Base-by-base conservation (phyloP, 2,888 invertebrate species). In the Flexamia atlantica region DNA sequence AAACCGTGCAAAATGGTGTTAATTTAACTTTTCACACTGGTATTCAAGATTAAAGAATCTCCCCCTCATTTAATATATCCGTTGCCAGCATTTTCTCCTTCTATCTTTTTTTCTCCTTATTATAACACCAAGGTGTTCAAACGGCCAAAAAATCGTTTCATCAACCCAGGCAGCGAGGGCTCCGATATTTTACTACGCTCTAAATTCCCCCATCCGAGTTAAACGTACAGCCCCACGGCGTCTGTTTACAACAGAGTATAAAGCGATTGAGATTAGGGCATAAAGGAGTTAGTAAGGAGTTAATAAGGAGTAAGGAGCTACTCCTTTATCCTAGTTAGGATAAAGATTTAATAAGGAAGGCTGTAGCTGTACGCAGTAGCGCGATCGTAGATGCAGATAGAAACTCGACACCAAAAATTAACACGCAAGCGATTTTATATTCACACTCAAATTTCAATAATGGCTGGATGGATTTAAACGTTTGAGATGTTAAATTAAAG, bases 231-330 rank as follows among this genome's bases (percentile, higher is more conserved):
- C 40, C 20, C 40, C 23, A 9, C 20, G 70, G 70, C 36, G 20
- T 14, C 40, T 36, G 32, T 70, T 70, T 70, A 70, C 70, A 70
- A 70, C 70, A 40, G 70, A 20, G 70, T 70, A 70, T 70, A 70
- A 70, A 70, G 70, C 40, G 70, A 70, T 70, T 23, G 70, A 70
- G 70, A 70, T 70, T 70, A 70, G 70, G 40, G 70, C 40, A 17
- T 70, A 70, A 70, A 70, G 70, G 70, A 70, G 70, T 70, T 70
- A 70, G 70, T 32, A 70, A 70, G 40, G 70, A 70, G 36, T 70
- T 40, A 70, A 70, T 70, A 70, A 70, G n/a, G n/a, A n/a, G n/a
- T n/a, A n/a, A n/a, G n/a, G n/a, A n/a, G n/a, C n/a, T n/a, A n/a
- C n/a, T n/a, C n/a, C n/a, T n/a, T n/a, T n/a, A n/a, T n/a, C n/a